Conservation (phyloP, 2,888 invertebrate genomes). For the Heliconius aoede region DNA sequence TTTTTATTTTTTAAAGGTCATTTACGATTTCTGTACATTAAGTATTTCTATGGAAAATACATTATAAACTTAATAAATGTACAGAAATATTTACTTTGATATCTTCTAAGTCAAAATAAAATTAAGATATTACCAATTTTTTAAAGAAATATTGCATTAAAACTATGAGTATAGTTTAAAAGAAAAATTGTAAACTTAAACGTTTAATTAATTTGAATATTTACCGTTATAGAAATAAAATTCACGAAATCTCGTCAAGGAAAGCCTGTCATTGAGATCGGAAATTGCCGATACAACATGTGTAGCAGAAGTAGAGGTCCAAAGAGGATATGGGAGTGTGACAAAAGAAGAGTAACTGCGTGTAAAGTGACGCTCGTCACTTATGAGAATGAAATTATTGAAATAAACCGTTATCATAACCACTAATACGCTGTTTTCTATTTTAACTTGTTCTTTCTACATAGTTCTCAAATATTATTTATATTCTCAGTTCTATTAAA, state of each 20-base stretch:
- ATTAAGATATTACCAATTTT: neutral
- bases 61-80: neutral
- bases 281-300: conserved; percentile 56
- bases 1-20: no score
- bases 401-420: conserved; percentile 50
- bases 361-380: conserved; percentile 57
- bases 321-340: conserved; percentile 55
- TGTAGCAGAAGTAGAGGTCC: conserved; percentile 54
- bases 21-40: neutral
- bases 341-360: conserved; percentile 43
- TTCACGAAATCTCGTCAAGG: conserved; percentile 52
- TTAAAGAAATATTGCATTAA: neutral
- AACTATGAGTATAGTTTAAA: neutral
- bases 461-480: no score
- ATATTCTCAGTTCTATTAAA: no score
- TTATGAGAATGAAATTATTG: conserved; percentile 47
- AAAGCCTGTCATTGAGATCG: conserved; percentile 52
- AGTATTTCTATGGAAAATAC: neutral
- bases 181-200: neutral
- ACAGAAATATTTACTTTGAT: neutral
- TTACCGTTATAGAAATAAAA: conserved; percentile 26
- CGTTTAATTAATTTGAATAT: neutral
- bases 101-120: neutral
- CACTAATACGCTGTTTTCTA: conserved; percentile 30
- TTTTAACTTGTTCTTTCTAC: neutral